These are phyloP conservation scores for Anguilla megastoma DNA, from an alignment of 2,797 vertebrate species.

Conservation along the genomic window DNA sequence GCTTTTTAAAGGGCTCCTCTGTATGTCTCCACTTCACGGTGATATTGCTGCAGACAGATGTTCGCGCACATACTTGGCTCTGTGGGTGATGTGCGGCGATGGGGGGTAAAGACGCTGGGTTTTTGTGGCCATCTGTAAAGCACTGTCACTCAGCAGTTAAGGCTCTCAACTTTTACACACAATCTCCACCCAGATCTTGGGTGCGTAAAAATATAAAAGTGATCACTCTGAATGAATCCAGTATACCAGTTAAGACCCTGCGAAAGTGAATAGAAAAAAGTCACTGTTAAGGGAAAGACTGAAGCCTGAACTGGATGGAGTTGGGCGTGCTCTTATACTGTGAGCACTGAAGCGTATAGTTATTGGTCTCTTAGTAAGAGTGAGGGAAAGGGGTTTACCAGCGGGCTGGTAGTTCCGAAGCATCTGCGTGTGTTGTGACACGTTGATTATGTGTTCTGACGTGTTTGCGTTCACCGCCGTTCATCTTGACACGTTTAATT, in stretches of 20 bases:
- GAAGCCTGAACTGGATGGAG: conserved; percentile 5
- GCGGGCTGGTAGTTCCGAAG: not conserved
- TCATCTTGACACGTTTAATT: not conserved
- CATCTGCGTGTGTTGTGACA: not conserved
- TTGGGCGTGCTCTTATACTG: not conserved
- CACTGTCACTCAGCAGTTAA: no score
- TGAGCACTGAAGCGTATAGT: not conserved
- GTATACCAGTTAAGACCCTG: not conserved
- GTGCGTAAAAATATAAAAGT: not conserved
- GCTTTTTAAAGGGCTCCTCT: not conserved
- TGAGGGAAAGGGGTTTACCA: not conserved
- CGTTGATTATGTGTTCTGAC: not conserved
- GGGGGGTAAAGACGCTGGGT: not conserved
- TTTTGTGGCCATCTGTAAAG: not conserved
- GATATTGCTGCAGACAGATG: not conserved
- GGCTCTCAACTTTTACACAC: not conserved
- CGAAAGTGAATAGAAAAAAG: conserved; percentile 5
- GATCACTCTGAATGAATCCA: no score
- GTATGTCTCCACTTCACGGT: not conserved
- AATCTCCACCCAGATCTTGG: not conserved
- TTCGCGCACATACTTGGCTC: not conserved
- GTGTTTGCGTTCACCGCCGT: not conserved
- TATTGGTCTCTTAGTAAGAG: not conserved
- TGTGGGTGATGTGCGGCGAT: not conserved
- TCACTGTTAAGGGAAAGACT: conserved; percentile 1